A percentile compares a stretch with the other conserved stretches of the same genome.
Evolutionary conservation across 2,888 invertebrate genomes (phyloP).

Genomic region (Teleogryllus oceanicus): DNA sequence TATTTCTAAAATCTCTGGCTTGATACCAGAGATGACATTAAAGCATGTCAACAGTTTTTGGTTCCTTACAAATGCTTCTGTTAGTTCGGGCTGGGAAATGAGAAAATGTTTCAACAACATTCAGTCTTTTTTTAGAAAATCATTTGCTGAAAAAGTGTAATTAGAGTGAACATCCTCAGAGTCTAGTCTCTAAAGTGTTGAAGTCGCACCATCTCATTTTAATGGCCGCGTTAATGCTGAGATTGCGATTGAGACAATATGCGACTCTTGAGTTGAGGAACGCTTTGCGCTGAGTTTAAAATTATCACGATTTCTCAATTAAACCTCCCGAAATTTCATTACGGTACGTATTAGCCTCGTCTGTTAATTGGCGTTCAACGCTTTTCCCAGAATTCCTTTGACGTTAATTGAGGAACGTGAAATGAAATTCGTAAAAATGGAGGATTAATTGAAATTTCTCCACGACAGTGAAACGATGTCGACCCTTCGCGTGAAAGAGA

Average conservation of each 20-base stretch:
- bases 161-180: too few relatives aligned
- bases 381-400: constrained; percentile 10
- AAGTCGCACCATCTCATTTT: too few relatives aligned
- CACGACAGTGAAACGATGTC: neutral
- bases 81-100: too few relatives aligned
- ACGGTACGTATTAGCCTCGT: constrained; percentile 6
- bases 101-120: too few relatives aligned
- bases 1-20: too few relatives aligned
- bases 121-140: too few relatives aligned
- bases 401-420: constrained; percentile 9
- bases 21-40: too few relatives aligned
- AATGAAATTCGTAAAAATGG: constrained; percentile 18
- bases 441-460: constrained; percentile 11
- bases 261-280: neutral
- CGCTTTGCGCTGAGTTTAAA: neutral
- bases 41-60: too few relatives aligned
- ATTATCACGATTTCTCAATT: constrained; percentile 6
- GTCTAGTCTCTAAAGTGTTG: too few relatives aligned
- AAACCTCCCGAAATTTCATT: neutral
- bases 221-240: neutral
- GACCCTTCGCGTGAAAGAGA: neutral
- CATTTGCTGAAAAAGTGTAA: too few relatives aligned
- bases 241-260: neutral
- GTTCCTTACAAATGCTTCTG: too few relatives aligned
- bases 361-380: constrained; percentile 1